These are phyloP conservation scores for Irena cyanogastra DNA, from an alignment of 2,113 vertebrate genomes.

Conservation along the genomic window DNA sequence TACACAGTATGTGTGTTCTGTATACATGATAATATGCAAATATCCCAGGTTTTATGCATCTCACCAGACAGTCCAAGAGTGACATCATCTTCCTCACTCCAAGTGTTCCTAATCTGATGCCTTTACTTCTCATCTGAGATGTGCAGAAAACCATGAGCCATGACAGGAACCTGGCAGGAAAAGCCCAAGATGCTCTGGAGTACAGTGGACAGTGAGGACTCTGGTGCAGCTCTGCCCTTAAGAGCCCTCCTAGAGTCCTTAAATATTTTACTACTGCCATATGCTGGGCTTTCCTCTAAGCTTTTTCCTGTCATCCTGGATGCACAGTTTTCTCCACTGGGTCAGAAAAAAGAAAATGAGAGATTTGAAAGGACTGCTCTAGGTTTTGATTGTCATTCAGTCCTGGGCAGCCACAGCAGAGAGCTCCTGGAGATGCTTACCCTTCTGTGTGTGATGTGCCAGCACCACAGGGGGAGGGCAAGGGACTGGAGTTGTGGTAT, in stretches of 20 bases:
- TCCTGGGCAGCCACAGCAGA: background rate
- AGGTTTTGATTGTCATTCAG: background rate
- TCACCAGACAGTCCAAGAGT: background rate
- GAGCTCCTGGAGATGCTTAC: background rate
- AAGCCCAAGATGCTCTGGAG: background rate
- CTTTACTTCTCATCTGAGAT: background rate
- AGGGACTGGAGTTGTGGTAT: background rate
- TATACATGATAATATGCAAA: background rate
- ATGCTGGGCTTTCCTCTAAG: background rate
- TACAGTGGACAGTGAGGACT: background rate
- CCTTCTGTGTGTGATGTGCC: background rate
- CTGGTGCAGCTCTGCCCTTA: background rate
- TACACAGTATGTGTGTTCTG: background rate
- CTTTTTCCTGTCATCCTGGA: background rate
- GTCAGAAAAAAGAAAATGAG: background rate
- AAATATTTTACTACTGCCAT: background rate
- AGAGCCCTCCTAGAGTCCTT: background rate
- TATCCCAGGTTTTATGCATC: background rate
- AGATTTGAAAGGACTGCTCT: background rate
- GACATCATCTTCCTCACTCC: background rate
- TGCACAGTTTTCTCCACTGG: background rate
- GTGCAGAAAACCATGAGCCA: background rate
- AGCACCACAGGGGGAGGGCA: fast-evolving
- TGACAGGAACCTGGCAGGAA: fast-evolving
- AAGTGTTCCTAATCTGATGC: background rate